Evolutionary conservation across 2,113 vertebrate species (phyloP), one percentile per base, ranked within the genome.

Genomic region (Passerina amoena): DNA sequence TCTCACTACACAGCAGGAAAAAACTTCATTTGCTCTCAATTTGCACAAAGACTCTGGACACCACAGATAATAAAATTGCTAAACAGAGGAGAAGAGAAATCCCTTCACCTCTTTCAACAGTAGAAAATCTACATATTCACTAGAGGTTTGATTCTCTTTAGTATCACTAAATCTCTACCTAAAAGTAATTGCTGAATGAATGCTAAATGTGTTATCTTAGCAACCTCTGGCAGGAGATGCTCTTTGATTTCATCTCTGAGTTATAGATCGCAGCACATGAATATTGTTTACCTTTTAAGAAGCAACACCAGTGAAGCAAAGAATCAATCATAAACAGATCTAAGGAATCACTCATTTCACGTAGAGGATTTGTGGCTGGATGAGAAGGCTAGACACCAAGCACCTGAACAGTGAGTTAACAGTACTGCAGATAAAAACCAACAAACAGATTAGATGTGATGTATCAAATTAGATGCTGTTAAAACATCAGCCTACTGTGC

Each of bases 231-330:
- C 92, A 96, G 69, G 92, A 94, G 95, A 86, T 90, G 86, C 68
- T 83, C 24, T 82, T 90, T 94, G 82, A 88, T 93, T 92, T 94
- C 10, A 78, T 73, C 65, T 84, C 70, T 38, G 75, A 91, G 42
- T 94, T 95, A 92, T 20, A 96, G 86, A 96, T 90, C 79, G 92
- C 90, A 94, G 92, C 83, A 54, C 69, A 88, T 87, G 81, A 95
- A 94, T 91, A 88, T 91, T 93, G 91, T 95, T 94, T 91, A 96
- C 94, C 90, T 96, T 96, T 96, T 94, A 96, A 96, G 95, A 92
- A 94, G 88, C 84, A 95, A 94, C 82, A 94, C 54, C 88, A 93
- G 86, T 92, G 95, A 96, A 96, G 91, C 89, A 96, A 96, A 91
- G 90, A 95, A 95, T 91, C 89, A 77, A 88, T 94, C 87, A 96